Conservation (phyloP, 1,140 invertebrate genomes). For the Pseudomyrmex flavicornis region DNA sequence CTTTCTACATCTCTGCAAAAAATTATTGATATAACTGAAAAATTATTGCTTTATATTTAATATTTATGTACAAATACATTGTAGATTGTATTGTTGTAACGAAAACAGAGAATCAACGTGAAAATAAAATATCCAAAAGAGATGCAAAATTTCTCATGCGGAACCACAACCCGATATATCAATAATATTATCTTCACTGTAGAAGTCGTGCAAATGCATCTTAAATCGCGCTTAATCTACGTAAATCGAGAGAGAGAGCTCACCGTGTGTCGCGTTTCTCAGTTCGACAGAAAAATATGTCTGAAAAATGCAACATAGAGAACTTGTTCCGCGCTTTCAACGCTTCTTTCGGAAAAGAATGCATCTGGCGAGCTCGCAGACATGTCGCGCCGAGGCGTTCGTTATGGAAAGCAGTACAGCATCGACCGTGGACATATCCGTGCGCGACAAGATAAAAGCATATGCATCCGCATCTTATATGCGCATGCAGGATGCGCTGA, state of each 20-base stretch:
- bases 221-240: conserved; percentile 33
- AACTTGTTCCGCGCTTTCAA: conserved; percentile 2
- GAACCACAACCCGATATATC: neutral
- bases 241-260: conserved; percentile 10
- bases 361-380: conserved; percentile 17
- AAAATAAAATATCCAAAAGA: neutral
- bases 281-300: conserved; percentile 22
- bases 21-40: no score
- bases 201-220: conserved; percentile 10
- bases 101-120: no score
- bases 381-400: conserved; percentile 52
- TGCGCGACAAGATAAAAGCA: conserved; percentile 61
- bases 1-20: neutral
- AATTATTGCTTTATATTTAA: no score
- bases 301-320: conserved; percentile 42
- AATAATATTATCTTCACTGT: conserved; percentile 1
- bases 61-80: no score
- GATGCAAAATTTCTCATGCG: neutral
- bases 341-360: neutral
- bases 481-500: neutral
- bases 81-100: no score
- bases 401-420: conserved; percentile 52
- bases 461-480: conserved; percentile 31
- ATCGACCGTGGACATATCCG: conserved; percentile 24
- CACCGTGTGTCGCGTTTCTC: neutral